Base-by-base conservation (phyloP, 2,888 invertebrate species). In the Drosophila setosimentum region DNA sequence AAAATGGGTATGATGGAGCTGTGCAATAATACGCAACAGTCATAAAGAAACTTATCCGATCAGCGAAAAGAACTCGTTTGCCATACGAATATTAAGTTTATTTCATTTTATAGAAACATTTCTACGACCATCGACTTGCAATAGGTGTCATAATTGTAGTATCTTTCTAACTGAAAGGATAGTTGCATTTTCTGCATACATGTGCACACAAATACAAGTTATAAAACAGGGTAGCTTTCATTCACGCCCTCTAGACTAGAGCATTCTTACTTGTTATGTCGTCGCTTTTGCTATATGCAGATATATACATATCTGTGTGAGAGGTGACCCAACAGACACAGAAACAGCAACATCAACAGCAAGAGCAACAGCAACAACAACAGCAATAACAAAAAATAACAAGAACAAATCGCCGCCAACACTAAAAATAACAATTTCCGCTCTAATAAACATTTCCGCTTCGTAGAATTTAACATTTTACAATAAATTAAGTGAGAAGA, bases 361-460 rank as follows among this genome's bases (percentile, higher is more conserved):
- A 67, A 27, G 42, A 51, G 1, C 30, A 30, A 13, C 29, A 64
- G n/a, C 30, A 64, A 18, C 29, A 57, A 30, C 40, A 55, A 35
- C 32, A 59, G 24, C 55, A 50, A 30, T 48, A 40, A 57, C 62
- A 37, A 57, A 50, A 60, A 63, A 67, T 61, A 59, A 57, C 65
- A 61, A 66, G 40, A 73, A 72, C 71, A 71, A 81, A 68, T 80
- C 70, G 70, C 74, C 74, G 74, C 67, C 73, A 85, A 77, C 87
- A 87, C 87, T 90, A 87, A 87, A 87, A 87, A 87, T 87, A 87
- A 87, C 87, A 89, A 89, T 88, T 88, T 88, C 87, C 87, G 87
- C 87, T 88, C 87, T 89, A 88, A 90, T 88, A 90, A 88, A 90
- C 90, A 90, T 88, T 88, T 88, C 90, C 87, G 90, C 87, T 88